Conservation (phyloP, 2,113 vertebrate genomes). For the Hylia prasina region DNA sequence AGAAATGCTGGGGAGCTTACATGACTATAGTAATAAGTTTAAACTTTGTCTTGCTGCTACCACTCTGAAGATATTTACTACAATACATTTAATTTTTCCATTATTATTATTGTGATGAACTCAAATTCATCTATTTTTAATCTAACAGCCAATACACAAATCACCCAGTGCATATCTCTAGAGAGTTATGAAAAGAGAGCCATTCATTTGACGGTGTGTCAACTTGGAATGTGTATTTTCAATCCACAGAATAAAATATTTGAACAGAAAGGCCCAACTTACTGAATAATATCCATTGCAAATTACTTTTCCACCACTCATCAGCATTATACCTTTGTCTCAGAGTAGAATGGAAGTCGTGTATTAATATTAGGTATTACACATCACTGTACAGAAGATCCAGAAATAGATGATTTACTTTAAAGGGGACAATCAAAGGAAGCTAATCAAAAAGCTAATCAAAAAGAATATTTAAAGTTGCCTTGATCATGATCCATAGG, state of each 20-base stretch:
- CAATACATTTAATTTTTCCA: not conserved
- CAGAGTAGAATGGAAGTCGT: not conserved
- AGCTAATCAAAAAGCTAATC: constrained; percentile 56
- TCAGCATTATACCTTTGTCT: not conserved
- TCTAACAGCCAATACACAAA: not conserved
- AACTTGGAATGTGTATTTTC: constrained; percentile 6
- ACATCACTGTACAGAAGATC: not conserved
- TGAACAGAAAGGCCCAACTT: not conserved
- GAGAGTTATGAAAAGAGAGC: not conserved
- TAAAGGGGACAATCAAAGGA: constrained; percentile 50
- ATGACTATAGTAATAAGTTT: not conserved
- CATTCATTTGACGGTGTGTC: not conserved
- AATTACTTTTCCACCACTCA: constrained; percentile 29
- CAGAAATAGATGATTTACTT: constrained; percentile 51
- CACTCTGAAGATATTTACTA: not conserved
- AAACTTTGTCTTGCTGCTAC: not conserved
- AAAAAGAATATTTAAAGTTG: constrained; percentile 43
- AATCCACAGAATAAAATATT: not conserved
- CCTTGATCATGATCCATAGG: constrained; percentile 33
- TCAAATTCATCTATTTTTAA: not conserved
- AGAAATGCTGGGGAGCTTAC: not conserved
- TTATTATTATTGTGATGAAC: not conserved
- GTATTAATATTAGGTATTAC: constrained; percentile 32
- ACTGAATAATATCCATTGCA: constrained; percentile 1
- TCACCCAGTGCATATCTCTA: not conserved